Evolutionary conservation across 2,888 invertebrate species (phyloP).

Genomic region (Hofmannophila pseudospretella): DNA sequence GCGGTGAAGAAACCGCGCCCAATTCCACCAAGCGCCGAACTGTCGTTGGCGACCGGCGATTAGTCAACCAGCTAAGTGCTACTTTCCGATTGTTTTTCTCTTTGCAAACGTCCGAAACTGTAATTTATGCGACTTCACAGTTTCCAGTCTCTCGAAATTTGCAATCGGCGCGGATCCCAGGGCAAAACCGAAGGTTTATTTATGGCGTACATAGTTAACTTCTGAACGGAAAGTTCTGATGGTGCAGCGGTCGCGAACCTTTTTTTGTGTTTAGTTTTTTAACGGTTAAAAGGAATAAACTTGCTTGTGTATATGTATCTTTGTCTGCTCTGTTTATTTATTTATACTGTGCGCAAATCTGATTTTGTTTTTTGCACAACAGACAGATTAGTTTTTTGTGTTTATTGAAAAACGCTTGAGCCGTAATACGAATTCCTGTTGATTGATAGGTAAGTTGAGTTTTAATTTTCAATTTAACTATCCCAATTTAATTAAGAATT

Average conservation of each 20-base stretch:
- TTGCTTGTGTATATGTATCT: slow-evolving; percentile 21
- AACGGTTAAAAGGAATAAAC: slow-evolving; percentile 43
- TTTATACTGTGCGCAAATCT: slow-evolving; percentile 1
- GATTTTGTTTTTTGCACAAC: no score
- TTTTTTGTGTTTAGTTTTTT: slow-evolving; percentile 44
- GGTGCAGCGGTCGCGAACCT: slow-evolving; percentile 54
- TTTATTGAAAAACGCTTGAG: no score
- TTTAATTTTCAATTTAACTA: no score
- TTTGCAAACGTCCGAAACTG: slow-evolving; percentile 59
- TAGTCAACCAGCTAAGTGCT: slow-evolving; percentile 74
- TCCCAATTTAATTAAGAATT: no score
- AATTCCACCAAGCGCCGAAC: slow-evolving; percentile 43
- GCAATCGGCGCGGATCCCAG: slow-evolving; percentile 66
- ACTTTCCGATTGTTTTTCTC: slow-evolving; percentile 74
- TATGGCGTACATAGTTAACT: slow-evolving; percentile 68
- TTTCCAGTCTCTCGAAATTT: slow-evolving; percentile 66
- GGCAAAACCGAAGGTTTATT: slow-evolving; percentile 76
- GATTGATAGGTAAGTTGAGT: no score
- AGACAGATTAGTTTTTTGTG: no score
- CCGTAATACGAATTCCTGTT: no score
- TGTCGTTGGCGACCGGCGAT: slow-evolving; percentile 69
- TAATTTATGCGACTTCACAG: slow-evolving; percentile 77
- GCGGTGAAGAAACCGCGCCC: slow-evolving; percentile 36
- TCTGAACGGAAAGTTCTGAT: slow-evolving; percentile 64
- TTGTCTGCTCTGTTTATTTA: background rate